Evolutionary conservation across 1,140 invertebrate genomes (phyloP).

Genomic region (Drosophila biarmipes): DNA sequence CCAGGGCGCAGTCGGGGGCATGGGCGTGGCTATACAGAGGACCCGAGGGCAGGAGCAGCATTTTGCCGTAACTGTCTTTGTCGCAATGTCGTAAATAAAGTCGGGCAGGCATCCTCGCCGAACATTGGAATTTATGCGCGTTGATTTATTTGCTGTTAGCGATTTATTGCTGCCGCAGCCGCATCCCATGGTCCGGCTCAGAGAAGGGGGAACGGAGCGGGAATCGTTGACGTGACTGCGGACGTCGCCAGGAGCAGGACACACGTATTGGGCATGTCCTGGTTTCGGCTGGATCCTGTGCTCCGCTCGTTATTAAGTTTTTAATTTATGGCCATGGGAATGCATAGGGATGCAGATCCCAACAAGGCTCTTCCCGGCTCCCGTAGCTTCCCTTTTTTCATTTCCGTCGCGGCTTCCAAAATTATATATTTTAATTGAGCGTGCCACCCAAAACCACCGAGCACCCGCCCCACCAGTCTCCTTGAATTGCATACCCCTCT

Average conservation of each 20-base stretch:
- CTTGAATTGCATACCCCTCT: constrained; percentile 7
- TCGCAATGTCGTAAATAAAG: constrained; percentile 83
- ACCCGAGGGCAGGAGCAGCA: constrained; percentile 45
- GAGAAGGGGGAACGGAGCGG: constrained; percentile 3
- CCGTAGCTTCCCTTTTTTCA: constrained; percentile 17
- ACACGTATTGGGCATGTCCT: constrained; percentile 79
- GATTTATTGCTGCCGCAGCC: constrained; percentile 83
- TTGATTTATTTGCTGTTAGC: constrained; percentile 84
- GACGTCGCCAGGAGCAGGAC: constrained; percentile 53
- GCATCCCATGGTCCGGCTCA: constrained; percentile 48
- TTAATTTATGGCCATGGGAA: constrained; percentile 82
- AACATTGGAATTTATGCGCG: constrained; percentile 84
- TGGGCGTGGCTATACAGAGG: constrained; percentile 7
- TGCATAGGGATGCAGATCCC: constrained; percentile 48
- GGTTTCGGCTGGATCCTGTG: constrained; percentile 54
- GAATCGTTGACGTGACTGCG: constrained; percentile 60
- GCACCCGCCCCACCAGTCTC: constrained; percentile 3
- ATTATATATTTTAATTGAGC: constrained; percentile 84
- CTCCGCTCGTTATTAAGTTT: constrained; percentile 80
- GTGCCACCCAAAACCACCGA: constrained; percentile 15
- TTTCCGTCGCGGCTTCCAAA: constrained; percentile 53
- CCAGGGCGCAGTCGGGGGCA: constrained; percentile 29
- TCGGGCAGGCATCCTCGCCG: constrained; percentile 73
- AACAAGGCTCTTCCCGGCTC: constrained; percentile 25
- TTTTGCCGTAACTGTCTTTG: constrained; percentile 79